phyloP scores from a whole-genome alignment of 2,113 vertebrate genomes.

The Perca schrenkii region DNA sequence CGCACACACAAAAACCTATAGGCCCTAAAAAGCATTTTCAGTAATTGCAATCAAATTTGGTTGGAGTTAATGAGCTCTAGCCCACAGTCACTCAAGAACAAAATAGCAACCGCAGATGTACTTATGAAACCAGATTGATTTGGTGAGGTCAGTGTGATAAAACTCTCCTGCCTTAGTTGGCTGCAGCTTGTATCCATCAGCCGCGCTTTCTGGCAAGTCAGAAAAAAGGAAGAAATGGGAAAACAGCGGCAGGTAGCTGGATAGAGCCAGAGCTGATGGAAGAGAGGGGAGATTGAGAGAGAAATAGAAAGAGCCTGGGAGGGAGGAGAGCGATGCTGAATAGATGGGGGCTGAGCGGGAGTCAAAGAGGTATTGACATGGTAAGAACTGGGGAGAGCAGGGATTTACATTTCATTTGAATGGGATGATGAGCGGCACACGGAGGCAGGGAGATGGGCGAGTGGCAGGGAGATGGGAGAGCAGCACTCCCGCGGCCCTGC shows the following conservation, averaged over 20 bases:
- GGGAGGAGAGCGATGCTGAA: constrained; percentile 12
- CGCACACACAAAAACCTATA: background rate
- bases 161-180: background rate
- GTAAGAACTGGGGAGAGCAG: constrained; percentile 24
- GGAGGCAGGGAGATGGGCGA: constrained; percentile 7
- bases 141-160: background rate
- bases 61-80: constrained; percentile 39
- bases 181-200: constrained; percentile 35
- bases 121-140: constrained; percentile 34
- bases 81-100: background rate
- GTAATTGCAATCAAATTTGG: constrained; percentile 50
- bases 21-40: background rate
- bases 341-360: constrained; percentile 27
- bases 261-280: constrained; percentile 25
- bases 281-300: background rate
- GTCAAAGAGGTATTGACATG: constrained; percentile 66
- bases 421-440: constrained; percentile 52
- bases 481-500: constrained; percentile 13
- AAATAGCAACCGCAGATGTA: background rate
- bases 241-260: constrained; percentile 25
- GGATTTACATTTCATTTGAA: constrained; percentile 76
- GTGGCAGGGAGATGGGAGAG: background rate
- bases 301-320: constrained; percentile 7
- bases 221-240: constrained; percentile 15
- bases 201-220: background rate